Evolutionary conservation across 2,888 invertebrate genomes (phyloP), one percentile per base, ranked within the genome.

Genomic region (Sphecodes monilicornis): DNA sequence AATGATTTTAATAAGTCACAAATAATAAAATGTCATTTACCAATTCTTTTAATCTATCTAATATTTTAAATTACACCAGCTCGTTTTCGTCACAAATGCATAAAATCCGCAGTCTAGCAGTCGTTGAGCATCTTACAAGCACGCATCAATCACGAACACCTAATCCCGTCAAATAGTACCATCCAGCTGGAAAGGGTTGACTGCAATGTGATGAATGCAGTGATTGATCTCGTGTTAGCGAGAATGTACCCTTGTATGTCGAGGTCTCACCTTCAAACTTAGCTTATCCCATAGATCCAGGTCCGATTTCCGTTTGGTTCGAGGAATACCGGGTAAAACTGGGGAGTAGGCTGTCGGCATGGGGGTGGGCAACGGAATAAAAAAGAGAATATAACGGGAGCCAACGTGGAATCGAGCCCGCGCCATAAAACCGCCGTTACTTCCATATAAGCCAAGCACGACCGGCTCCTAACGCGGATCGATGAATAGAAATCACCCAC

Each of bases 401-500:
- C 76, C 81, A 83, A 73, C 57, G 85, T 73, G 80, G 84, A 84
- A 82, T 87, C 76, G 78, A 77, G 85, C 79, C 79, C 75, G 78
- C 84, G 83, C 82, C 85, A 78, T 90, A 90, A 90, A 90, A 87
- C 86, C 80, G 82, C 68, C 87, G 87, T 87, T 90, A 90, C 88
- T 83, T 77, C 76, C 85, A 57, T 84, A 88, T 90, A 88, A 89
- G 86, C 90, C 78, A 70, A 69, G 86, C 90, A 82, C 85, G 90
- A 88, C 73, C 86, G 81, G 89, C 82, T 82, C 70, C 79, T 71
- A 60, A 78, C 85, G 81, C 76, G 86, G 91, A 90, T 91, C 91
- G 88, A 90, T 90, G 90, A 90, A 90, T 90, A 90, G 90, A 88
- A 90, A 90, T 91, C 91, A 89, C 81, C 82, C 82, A 79, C 69